Percentiles rank a stretch among this genome's conserved stretches.
Conservation (phyloP, 2,113 vertebrate species). For the Orthochromis indermauri region DNA sequence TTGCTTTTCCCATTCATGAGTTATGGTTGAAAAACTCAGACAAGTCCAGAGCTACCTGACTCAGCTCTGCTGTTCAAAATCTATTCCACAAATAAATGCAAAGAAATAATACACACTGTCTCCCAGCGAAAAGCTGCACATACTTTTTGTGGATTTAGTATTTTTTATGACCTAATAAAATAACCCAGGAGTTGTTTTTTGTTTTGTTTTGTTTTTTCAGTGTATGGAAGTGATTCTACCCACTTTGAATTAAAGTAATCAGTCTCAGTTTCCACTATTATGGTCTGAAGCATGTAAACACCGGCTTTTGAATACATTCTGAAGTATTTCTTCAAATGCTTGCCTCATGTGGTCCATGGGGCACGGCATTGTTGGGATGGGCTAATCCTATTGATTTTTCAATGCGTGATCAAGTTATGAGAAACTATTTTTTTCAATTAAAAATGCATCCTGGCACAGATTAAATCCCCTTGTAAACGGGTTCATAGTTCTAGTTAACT, state of each 20-base stretch:
- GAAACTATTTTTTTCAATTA: neutral
- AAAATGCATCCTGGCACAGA: neutral
- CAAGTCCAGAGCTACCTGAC: neutral
- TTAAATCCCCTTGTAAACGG: neutral
- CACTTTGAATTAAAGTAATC: neutral
- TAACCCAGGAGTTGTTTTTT: neutral
- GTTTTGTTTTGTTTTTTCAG: neutral
- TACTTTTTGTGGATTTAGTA: neutral
- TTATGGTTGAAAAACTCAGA: neutral
- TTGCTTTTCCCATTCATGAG: neutral
- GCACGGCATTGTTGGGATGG: neutral
- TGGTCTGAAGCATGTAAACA: neutral
- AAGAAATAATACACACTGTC: neutral
- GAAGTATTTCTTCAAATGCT: neutral
- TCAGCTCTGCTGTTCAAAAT: neutral
- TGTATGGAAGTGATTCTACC: neutral
- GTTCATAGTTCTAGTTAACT: neutral
- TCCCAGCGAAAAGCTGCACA: neutral
- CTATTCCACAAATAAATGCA: neutral
- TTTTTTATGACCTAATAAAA: neutral
- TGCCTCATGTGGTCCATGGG: neutral
- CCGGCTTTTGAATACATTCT: neutral
- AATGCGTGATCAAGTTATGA: neutral
- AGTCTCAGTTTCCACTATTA: neutral
- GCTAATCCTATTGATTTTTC: neutral